Evolutionary conservation across 1,140 invertebrate genomes (phyloP), one percentile per base, ranked within the genome.

Genomic region (Trypoxylus dichotomus): DNA sequence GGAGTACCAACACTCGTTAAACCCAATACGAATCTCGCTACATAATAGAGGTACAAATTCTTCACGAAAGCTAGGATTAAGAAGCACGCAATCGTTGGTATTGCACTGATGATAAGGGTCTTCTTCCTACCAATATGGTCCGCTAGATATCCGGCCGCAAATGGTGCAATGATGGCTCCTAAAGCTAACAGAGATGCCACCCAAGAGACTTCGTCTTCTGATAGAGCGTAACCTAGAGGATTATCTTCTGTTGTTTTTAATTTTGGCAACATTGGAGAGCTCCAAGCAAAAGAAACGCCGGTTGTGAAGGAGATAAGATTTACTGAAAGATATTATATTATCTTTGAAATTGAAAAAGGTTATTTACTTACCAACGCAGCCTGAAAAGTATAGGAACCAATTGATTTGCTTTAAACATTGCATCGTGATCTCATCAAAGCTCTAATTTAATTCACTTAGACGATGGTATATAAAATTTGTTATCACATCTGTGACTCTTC

Each of bases 121-220:
- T 82, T 85, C 77, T 88, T 89, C 77, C 88, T 81, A 2, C 88
- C 88, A 27, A 87, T 81, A 13, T 81, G 84, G 68, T 88, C 85
- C 8, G 86, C 68, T 0, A 85, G 60, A 19, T 83, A 75, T 13
- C 87, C 86, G 29, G 87, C 85, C 0, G 79, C 37, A 5, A 81
- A 29, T 0, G 81, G 81, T 11, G 82, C 82, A n/a, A 79, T 27
- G 19, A 95, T 87, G 24, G 94, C 93, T 10, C 95, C 95, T 21
- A 97, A 83, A 0, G 93, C 90, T 72, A 96, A 86, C 10, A 96
- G 85, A 0, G 94, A 94, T 0, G 92, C 93, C 77, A 97, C 93
- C 94, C 94, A 97, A 0, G 95, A 93, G 58, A 87, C 86, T 82
- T 94, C 87, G 1, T 90, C 88, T 0, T 79, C 37, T 0, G 86